These are phyloP conservation scores for Probaryconus sp. DNA, from an alignment of 1,140 invertebrate species.

Conservation along the genomic window DNA sequence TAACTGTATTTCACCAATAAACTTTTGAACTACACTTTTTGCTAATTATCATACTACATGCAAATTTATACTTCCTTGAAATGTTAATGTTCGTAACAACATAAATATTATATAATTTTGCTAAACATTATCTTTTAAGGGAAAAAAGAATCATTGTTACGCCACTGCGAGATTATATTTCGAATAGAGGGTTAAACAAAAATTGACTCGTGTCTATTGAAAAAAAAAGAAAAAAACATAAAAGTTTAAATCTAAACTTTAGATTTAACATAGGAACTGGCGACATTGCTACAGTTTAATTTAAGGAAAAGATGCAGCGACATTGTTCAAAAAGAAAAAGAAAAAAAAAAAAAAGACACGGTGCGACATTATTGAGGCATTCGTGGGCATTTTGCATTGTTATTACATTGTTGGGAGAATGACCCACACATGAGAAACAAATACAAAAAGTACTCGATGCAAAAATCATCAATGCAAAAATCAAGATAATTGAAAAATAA, in stretches of 20 bases:
- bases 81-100: constrained; percentile 1
- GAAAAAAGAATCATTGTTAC: too few species aligned
- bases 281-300: not conserved
- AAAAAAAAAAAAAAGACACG: not conserved
- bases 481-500: constrained; percentile 19
- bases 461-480: constrained; percentile 38
- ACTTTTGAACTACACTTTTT: constrained; percentile 42
- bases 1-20: constrained; percentile 11
- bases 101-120: constrained; percentile 5
- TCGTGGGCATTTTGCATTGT: constrained; percentile 20
- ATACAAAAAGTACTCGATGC: constrained; percentile 40
- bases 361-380: constrained; percentile 31
- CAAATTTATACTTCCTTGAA: constrained; percentile 32
- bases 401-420: constrained; percentile 70
- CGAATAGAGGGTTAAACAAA: not conserved
- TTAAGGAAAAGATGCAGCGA: constrained; percentile 2
- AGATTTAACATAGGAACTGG: not conserved
- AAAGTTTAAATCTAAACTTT: constrained; percentile 3
- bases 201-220: too few species aligned
- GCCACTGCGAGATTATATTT: not conserved
- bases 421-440: constrained; percentile 65
- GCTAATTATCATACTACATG: constrained; percentile 53
- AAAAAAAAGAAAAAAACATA: not conserved
- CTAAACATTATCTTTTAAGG: not conserved
- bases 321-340: not conserved